Conservation (phyloP, 92 coral and sea anemone species). For the Bergia sp. region DNA sequence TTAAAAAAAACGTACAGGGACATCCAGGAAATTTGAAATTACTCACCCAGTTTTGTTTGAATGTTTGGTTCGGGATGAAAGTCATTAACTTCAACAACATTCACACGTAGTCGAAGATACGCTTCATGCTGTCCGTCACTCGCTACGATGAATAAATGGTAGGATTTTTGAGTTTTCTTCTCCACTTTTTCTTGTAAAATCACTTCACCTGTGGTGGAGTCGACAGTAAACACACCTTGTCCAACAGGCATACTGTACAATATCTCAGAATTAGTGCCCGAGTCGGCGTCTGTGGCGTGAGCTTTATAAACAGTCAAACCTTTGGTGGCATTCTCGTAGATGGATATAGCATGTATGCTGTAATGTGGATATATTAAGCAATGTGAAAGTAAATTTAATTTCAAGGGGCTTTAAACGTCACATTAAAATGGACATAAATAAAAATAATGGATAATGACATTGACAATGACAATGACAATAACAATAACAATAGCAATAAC, state of each 20-base stretch:
- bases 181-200: slow-evolving; percentile 9
- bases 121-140: slow-evolving; percentile 26
- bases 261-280: slow-evolving; percentile 37
- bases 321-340: slow-evolving; percentile 28
- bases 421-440: no score
- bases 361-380: background rate
- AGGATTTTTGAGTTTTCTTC: background rate
- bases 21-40: no score
- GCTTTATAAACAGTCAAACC: slow-evolving; percentile 43
- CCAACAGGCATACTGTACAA: slow-evolving; percentile 32
- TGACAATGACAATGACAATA: no score
- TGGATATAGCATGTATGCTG: background rate
- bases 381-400: no score
- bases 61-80: background rate
- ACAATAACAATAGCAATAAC: no score
- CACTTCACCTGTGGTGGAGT: slow-evolving; percentile 32
- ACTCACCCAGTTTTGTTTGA: no score
- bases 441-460: no score
- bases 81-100: slow-evolving; percentile 17
- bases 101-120: background rate
- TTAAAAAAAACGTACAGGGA: no score
- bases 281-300: slow-evolving; percentile 46
- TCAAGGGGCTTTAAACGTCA: no score
- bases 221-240: slow-evolving; percentile 10
- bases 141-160: slow-evolving; percentile 8